Evolutionary conservation across 2,113 vertebrate species (phyloP).

Genomic region (Eublepharis macularius): DNA sequence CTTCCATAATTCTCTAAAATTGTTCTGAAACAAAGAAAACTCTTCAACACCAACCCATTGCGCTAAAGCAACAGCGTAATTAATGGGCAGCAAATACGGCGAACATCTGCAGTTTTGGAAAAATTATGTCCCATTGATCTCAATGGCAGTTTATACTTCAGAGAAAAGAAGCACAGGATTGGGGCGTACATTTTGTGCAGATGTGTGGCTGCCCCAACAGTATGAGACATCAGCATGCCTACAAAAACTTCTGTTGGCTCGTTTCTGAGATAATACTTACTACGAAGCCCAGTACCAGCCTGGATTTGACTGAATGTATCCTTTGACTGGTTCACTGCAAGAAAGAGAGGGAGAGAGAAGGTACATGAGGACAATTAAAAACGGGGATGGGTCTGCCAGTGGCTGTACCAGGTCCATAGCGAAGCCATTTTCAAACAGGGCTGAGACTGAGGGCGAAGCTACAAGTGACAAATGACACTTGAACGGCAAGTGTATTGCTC

Average conservation of each 20-base stretch:
- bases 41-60: background rate
- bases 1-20: background rate
- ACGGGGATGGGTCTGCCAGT: background rate
- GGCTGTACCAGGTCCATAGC: background rate
- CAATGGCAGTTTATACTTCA: background rate
- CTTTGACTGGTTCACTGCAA: slow-evolving; percentile 84
- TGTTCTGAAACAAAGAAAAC: background rate
- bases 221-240: background rate
- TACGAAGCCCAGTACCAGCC: slow-evolving; percentile 97
- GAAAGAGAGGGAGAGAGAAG: slow-evolving; percentile 11
- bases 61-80: background rate
- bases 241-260: background rate
- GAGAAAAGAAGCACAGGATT: background rate
- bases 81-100: background rate
- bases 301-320: slow-evolving; percentile 86
- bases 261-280: slow-evolving; percentile 78
- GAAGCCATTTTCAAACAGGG: too few species aligned
- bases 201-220: background rate
- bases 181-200: background rate
- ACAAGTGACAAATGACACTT: too few species aligned
- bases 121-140: background rate
- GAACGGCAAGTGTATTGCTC: too few species aligned
- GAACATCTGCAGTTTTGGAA: background rate
- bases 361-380: background rate
- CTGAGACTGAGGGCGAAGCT: too few species aligned